Conservation (phyloP, 2,888 invertebrate genomes). For the Mayetiola destructor region DNA sequence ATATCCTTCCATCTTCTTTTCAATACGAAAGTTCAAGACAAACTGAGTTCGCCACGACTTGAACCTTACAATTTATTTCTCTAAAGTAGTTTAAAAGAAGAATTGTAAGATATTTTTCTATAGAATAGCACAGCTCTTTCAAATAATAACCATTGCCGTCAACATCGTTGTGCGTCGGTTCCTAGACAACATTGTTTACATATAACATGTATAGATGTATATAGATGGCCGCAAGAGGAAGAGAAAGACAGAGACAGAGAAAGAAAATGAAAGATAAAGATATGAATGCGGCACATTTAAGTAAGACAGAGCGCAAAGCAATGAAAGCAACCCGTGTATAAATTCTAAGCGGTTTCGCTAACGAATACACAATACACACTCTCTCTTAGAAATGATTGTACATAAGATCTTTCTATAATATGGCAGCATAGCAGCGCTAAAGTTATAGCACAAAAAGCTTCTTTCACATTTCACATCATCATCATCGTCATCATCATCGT, state of each 20-base stretch:
- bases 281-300: too few relatives aligned
- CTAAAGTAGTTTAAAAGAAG: constrained; percentile 9
- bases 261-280: constrained; percentile 1
- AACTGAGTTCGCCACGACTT: constrained; percentile 18
- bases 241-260: not conserved
- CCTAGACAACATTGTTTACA: not conserved
- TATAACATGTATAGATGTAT: not conserved
- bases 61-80: constrained; percentile 13
- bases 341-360: too few relatives aligned
- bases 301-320: too few relatives aligned
- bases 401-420: too few relatives aligned
- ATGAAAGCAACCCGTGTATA: too few relatives aligned
- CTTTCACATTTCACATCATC: too few relatives aligned
- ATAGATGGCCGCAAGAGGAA: not conserved
- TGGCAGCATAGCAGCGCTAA: too few relatives aligned
- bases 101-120: constrained; percentile 13
- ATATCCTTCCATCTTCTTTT: constrained; percentile 16
- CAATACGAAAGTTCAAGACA: constrained; percentile 18
- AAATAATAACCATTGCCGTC: constrained; percentile 2
- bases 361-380: too few relatives aligned
- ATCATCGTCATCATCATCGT: too few relatives aligned
- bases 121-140: not conserved
- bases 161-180: not conserved
- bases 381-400: too few relatives aligned
- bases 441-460: too few relatives aligned